Conservation (phyloP, 1,140 invertebrate species). For the Trissolcus basalis region DNA sequence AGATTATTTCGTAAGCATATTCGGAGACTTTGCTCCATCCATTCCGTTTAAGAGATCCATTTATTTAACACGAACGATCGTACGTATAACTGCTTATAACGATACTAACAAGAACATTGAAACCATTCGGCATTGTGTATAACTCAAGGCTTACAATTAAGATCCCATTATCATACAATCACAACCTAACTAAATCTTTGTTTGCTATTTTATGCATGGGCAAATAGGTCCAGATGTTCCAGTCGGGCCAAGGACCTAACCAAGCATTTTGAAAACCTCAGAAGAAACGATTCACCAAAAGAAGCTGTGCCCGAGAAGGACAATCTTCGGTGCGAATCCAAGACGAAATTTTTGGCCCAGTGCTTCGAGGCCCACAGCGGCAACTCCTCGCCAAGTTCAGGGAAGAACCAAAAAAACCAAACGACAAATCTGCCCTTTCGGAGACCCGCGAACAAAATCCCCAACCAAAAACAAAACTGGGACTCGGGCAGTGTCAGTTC, state of each 20-base stretch:
- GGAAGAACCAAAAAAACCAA: conserved; percentile 54
- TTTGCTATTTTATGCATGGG: conserved; percentile 59
- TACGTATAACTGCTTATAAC: no score
- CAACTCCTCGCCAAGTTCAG: conserved; percentile 68
- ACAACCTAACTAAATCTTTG: conserved; percentile 48
- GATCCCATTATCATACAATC: background rate
- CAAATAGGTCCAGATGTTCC: conserved; percentile 69
- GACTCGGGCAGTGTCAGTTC: conserved; percentile 77
- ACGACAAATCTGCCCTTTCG: conserved; percentile 24
- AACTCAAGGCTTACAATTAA: no score
- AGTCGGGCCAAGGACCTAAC: conserved; percentile 73
- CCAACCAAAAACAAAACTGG: conserved; percentile 67
- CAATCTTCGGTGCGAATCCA: conserved; percentile 64
- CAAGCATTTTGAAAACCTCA: conserved; percentile 69
- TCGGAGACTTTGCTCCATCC: no score
- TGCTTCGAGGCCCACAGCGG: conserved; percentile 71
- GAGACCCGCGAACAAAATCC: conserved; percentile 50
- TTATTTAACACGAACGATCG: no score
- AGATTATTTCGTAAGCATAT: no score
- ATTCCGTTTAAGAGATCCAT: no score
- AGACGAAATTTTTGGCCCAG: conserved; percentile 70
- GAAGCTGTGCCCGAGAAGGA: conserved; percentile 58
- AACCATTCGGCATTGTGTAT: no score
- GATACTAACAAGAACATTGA: no score
- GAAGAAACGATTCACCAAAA: conserved; percentile 57